phyloP scores from a whole-genome alignment of 2,888 invertebrate species.

The Tillus elongatus region DNA sequence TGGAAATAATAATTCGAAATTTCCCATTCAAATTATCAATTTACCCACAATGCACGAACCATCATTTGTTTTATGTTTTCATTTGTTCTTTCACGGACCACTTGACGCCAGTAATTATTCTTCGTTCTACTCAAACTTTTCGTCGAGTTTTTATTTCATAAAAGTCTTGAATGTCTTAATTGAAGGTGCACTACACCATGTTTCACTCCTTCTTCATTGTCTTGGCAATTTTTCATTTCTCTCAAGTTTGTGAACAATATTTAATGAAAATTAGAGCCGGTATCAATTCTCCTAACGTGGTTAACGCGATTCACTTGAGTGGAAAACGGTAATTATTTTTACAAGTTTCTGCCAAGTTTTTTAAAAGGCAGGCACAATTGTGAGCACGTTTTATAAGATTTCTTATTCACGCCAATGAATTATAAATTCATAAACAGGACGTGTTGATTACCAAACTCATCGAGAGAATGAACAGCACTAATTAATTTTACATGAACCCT shows the following conservation, averaged over 20 bases:
- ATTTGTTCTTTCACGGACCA: conserved; percentile 40
- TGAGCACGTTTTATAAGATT: background rate
- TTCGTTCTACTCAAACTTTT: conserved; percentile 29
- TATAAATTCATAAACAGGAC: background rate
- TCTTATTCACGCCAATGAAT: conserved; percentile 1
- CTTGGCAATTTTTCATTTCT: conserved; percentile 41
- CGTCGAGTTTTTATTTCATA: conserved; percentile 27
- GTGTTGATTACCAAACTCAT: conserved; percentile 2
- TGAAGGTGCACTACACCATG: conserved; percentile 40
- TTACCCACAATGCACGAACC: conserved; percentile 32
- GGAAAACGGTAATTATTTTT: conserved; percentile 36
- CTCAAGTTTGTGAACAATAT: conserved; percentile 29
- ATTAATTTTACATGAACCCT: too few species aligned
- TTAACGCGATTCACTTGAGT: conserved; percentile 29
- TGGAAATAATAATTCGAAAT: conserved; percentile 33
- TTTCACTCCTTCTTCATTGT: conserved; percentile 37
- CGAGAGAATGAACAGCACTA: background rate
- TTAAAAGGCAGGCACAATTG: conserved; percentile 1
- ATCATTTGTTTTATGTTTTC: conserved; percentile 42
- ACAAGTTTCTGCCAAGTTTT: conserved; percentile 22
- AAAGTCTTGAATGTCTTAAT: conserved; percentile 32
- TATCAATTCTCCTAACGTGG: conserved; percentile 30
- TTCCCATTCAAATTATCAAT: conserved; percentile 32
- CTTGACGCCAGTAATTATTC: conserved; percentile 41
- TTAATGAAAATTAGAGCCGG: conserved; percentile 40